Percentiles rank a stretch among this genome's conserved stretches.
These are phyloP conservation scores for Drosophila leonis DNA, from an alignment of 2,888 invertebrate genomes.

Conservation along the genomic window DNA sequence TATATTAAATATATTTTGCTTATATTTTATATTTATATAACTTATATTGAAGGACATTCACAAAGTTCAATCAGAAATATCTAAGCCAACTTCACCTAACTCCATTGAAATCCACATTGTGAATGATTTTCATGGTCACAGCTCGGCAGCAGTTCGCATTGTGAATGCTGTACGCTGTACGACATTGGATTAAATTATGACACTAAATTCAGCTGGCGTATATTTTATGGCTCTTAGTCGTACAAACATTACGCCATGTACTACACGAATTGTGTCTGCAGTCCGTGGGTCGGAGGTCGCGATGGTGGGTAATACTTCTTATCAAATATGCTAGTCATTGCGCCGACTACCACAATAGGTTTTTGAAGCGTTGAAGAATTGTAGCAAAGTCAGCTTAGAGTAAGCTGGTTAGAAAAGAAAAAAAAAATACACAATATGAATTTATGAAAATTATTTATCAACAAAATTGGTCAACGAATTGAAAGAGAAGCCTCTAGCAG, in stretches of 20 bases:
- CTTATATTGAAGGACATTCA: no score
- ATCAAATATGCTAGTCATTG: slow-evolving; percentile 47
- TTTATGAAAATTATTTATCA: slow-evolving; percentile 15
- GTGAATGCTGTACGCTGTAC: slow-evolving; percentile 25
- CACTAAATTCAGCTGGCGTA: slow-evolving; percentile 57
- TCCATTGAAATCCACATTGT: background rate
- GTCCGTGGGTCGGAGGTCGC: background rate
- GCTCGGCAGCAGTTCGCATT: slow-evolving; percentile 12
- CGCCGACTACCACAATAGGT: background rate
- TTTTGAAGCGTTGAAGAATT: slow-evolving; percentile 7
- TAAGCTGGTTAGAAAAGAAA: slow-evolving; percentile 11
- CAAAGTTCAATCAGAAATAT: no score
- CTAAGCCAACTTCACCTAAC: no score
- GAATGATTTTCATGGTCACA: slow-evolving; percentile 27
- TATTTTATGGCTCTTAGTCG: slow-evolving; percentile 41
- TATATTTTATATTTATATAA: no score
- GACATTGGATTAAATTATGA: slow-evolving; percentile 55
- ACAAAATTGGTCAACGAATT: slow-evolving; percentile 34
- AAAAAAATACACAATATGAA: slow-evolving; percentile 25
- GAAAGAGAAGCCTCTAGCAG: slow-evolving; percentile 12
- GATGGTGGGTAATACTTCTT: background rate
- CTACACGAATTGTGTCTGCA: slow-evolving; percentile 30
- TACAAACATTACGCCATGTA: slow-evolving; percentile 44
- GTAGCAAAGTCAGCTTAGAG: slow-evolving; percentile 36
- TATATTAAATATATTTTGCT: no score